These are phyloP conservation scores for Paracanthobrama guichenoti DNA, from an alignment of 2,113 vertebrate genomes.

Conservation along the genomic window DNA sequence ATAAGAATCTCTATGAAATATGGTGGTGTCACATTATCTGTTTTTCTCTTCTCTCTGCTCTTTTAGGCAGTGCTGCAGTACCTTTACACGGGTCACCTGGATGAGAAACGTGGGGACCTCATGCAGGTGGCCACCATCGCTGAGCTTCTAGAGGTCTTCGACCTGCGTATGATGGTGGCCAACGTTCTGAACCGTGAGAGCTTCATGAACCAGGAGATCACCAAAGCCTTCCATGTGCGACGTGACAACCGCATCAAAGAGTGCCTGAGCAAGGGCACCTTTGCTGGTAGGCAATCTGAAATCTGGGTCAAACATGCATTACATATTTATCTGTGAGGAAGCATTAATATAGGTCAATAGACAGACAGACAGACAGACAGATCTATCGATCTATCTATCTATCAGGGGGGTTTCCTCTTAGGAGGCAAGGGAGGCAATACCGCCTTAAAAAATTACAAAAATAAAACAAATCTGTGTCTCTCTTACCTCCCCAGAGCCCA, in stretches of 20 bases:
- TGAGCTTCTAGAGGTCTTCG: constrained; percentile 87
- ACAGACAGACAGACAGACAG: too few relatives aligned
- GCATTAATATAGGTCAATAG: too few relatives aligned
- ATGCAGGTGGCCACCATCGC: constrained; percentile 88
- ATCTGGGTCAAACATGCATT: background rate
- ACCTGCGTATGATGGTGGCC: constrained; percentile 91
- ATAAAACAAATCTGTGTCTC: too few relatives aligned
- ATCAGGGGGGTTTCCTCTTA: too few relatives aligned
- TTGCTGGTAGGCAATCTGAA: constrained; percentile 76
- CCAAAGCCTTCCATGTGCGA: constrained; percentile 90
- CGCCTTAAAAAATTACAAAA: too few relatives aligned
- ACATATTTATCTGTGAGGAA: background rate
- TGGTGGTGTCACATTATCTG: background rate
- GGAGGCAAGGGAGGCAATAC: too few relatives aligned
- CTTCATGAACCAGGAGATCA: constrained; percentile 96
- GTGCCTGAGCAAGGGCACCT: constrained; percentile 84
- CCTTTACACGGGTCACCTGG: constrained; percentile 84
- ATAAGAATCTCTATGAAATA: background rate
- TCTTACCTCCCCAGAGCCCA: too few relatives aligned
- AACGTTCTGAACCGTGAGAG: constrained; percentile 89
- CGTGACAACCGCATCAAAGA: constrained; percentile 92
- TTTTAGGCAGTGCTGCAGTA: constrained; percentile 82
- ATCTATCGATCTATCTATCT: too few relatives aligned
- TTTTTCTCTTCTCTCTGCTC: constrained; percentile 10
- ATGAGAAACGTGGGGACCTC: constrained; percentile 78